These are phyloP conservation scores for Actenoides lindsayi DNA, from an alignment of 2,113 vertebrate species.

Conservation along the genomic window DNA sequence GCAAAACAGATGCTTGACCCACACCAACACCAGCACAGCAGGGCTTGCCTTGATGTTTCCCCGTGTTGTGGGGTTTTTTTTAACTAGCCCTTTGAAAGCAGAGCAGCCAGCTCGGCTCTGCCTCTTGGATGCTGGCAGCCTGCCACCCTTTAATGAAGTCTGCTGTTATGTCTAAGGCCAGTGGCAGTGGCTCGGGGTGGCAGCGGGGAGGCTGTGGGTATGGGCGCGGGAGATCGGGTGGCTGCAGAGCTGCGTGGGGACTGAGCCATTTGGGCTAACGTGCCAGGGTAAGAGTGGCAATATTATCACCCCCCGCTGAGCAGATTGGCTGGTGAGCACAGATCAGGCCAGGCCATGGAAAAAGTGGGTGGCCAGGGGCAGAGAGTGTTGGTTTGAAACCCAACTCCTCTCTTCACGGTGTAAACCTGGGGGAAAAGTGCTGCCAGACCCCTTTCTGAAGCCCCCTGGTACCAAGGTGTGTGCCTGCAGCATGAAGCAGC, in stretches of 20 bases:
- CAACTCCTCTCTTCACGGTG: fast-evolving
- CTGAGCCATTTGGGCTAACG: not conserved
- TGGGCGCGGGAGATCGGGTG: not conserved
- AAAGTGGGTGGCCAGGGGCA: not conserved
- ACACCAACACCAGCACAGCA: fast-evolving
- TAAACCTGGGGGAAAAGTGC: not conserved
- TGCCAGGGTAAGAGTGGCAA: not conserved
- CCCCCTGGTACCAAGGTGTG: not conserved
- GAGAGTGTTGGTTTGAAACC: not conserved
- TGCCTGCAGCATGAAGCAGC: not conserved
- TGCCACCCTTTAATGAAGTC: constrained; percentile 27
- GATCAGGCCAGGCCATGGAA: not conserved
- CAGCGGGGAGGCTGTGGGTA: not conserved
- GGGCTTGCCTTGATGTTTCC: not conserved
- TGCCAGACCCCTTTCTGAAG: not conserved
- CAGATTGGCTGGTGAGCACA: not conserved
- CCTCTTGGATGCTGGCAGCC: constrained; percentile 20
- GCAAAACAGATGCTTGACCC: not conserved
- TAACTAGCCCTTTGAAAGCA: not conserved
- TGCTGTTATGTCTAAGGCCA: not conserved
- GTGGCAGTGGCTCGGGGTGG: not conserved
- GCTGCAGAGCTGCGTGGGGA: not conserved
- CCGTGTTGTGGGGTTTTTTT: not conserved
- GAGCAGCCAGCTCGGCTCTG: not conserved
- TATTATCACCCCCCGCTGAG: not conserved